Base-by-base conservation (phyloP, 2,113 vertebrate genomes). In the Progne subis region DNA sequence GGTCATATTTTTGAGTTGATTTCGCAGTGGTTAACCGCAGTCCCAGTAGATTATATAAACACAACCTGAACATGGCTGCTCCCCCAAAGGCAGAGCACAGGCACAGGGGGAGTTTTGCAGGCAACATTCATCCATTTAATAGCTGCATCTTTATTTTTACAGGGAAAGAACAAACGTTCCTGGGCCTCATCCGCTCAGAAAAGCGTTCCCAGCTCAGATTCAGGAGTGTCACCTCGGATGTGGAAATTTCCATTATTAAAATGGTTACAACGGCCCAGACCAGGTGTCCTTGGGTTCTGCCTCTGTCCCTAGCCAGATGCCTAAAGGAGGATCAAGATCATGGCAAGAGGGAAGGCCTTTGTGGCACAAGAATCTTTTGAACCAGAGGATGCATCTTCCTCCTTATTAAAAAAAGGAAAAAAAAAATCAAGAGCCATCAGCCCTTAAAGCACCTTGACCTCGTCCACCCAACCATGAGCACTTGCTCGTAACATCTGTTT, bases 1-100 rank as follows among this genome's bases (percentile, higher is more conserved):
- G 47, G 12, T 31, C 4, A 2, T 1, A 3, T 67, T 69, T 75
- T n/a, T 46, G 24, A 59, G 25, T 9, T 5, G 19, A 14, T 1
- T 12, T 18, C 3, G 20, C 18, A 21, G 26, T 52, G 41, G 31
- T 39, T 37, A 63, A 28, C 29, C 14, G 56, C 53, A 49, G 23
- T 2, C 15, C 32, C 34, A 63, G 39, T 7, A 37, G 11, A 31
- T 3, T 8, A 1, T 37, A 21, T 1, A 53, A 92, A 32, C 59
- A 70, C 5, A 63, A 14, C 11, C 16, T 17, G 1, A 21, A 16
- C 23, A 43, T 0, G 0, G 12, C 69, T 11, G 3, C 29, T 44
- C 14, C 31, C 65, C 55, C 68, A 21, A 17, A 31, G 24, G 32
- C 41, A 72, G 14, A 2, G 5, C 17, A 43, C 9, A 8, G 39